A percentile compares a stretch with the other conserved stretches of the same genome.
Conservation (phyloP, 2,113 vertebrate species). For the Sinocyclocheilus grahami region DNA sequence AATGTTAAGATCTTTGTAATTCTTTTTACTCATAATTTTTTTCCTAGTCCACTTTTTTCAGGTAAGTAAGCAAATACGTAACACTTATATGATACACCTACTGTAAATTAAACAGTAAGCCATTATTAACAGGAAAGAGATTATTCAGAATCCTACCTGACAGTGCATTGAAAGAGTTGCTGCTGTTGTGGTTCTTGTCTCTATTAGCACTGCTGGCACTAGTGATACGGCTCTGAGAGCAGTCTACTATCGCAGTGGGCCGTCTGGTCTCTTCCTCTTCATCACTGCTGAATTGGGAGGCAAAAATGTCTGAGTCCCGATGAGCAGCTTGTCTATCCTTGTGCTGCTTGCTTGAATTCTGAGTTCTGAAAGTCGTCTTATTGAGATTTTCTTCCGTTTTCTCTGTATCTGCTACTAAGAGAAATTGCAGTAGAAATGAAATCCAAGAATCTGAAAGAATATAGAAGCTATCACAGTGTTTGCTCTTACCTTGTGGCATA, state of each 20-base stretch:
- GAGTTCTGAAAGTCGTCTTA: slow-evolving; percentile 31
- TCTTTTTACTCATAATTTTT: not conserved
- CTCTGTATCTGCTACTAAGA: slow-evolving; percentile 7
- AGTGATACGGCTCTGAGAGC: slow-evolving; percentile 56
- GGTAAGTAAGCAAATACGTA: not conserved
- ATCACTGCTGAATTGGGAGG: slow-evolving; percentile 77
- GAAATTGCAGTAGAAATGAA: not conserved
- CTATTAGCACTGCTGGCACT: slow-evolving; percentile 1
- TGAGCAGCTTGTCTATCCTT: slow-evolving; percentile 50
- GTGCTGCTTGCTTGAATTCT: slow-evolving; percentile 54
- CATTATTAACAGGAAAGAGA: not conserved
- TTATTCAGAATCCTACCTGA: slow-evolving; percentile 72
- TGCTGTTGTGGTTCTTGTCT: slow-evolving; percentile 53
- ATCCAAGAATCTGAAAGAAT: slow-evolving; percentile 9
- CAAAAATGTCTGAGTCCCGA: slow-evolving; percentile 66
- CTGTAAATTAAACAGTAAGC: not conserved
- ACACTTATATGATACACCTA: not conserved
- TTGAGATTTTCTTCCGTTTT: slow-evolving; percentile 34
- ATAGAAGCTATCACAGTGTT: not conserved
- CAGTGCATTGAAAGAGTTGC: slow-evolving; percentile 71
- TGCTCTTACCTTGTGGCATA: not conserved
- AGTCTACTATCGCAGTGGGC: slow-evolving; percentile 13
- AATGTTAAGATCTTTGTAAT: not conserved
- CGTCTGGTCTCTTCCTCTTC: slow-evolving; percentile 50
- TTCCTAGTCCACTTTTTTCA: not conserved